Evolutionary conservation across 2,113 vertebrate genomes (phyloP).

Genomic region (Chaetorhynchus papuensis): DNA sequence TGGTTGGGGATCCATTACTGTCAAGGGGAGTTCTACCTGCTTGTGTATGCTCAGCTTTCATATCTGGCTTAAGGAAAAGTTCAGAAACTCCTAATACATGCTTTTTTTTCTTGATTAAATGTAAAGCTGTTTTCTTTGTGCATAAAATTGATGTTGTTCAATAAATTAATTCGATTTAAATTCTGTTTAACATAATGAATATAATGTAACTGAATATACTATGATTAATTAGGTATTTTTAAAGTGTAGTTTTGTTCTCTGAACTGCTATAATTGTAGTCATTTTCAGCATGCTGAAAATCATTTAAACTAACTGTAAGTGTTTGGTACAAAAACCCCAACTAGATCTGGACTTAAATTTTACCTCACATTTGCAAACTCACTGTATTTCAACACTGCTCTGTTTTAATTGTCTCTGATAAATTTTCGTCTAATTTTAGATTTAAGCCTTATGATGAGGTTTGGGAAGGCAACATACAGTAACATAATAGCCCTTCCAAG

Average conservation of each 20-base stretch:
- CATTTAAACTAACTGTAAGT: neutral
- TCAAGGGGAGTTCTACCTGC: neutral
- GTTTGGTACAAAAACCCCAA: rapidly evolving
- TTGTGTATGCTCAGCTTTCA: neutral
- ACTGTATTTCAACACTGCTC: neutral
- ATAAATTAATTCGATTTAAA: neutral
- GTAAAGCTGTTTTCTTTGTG: neutral
- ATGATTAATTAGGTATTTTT: neutral
- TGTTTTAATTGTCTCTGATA: neutral
- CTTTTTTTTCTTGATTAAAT: neutral
- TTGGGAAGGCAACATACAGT: neutral
- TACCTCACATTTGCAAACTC: neutral
- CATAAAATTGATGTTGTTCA: neutral
- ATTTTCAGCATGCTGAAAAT: neutral
- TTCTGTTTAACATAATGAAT: neutral
- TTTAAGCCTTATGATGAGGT: neutral
- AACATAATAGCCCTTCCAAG: neutral
- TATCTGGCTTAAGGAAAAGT: neutral
- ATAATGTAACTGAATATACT: neutral
- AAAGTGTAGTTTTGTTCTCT: neutral
- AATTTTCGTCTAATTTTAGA: neutral
- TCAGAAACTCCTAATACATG: neutral
- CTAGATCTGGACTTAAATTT: neutral
- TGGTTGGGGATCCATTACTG: neutral
- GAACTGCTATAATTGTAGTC: neutral